phyloP scores from a whole-genome alignment of 2,888 invertebrate genomes.

The Meiosimyza decipiens region DNA sequence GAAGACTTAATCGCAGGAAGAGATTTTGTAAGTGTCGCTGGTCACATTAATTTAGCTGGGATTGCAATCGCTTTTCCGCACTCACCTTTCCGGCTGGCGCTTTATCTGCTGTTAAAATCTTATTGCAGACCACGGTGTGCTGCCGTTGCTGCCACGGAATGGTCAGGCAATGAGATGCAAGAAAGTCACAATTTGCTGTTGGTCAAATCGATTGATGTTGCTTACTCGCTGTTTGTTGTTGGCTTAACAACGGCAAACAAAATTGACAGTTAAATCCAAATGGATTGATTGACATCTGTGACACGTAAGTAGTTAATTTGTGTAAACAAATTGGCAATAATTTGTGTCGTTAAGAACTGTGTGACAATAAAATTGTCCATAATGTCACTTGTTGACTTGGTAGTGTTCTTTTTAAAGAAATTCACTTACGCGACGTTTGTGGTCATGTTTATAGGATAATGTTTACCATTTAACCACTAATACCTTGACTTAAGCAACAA shows the following conservation, averaged over 20 bases:
- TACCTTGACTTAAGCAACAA: too few relatives aligned
- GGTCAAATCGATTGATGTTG: background rate
- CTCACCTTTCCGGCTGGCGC: conserved; percentile 24
- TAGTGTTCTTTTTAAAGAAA: too few relatives aligned
- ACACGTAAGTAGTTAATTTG: conserved; percentile 13
- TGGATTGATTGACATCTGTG: conserved; percentile 21
- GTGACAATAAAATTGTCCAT: too few relatives aligned
- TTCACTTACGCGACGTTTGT: too few relatives aligned
- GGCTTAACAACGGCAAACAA: conserved; percentile 4
- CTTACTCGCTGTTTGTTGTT: background rate
- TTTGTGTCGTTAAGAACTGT: conserved; percentile 26
- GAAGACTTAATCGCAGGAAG: conserved; percentile 35
- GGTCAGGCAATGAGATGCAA: background rate
- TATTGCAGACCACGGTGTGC: conserved; percentile 8
- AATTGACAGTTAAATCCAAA: conserved; percentile 20
- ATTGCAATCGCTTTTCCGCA: conserved; percentile 16
- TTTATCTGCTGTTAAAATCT: conserved; percentile 31
- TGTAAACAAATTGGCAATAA: conserved; percentile 40
- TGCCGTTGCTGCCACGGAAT: too few relatives aligned
- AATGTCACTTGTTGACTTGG: too few relatives aligned
- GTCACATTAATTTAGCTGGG: conserved; percentile 7
- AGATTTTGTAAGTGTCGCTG: conserved; percentile 30
- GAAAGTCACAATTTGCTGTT: conserved; percentile 3
- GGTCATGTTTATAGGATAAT: too few relatives aligned
- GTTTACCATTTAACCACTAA: too few relatives aligned